Conservation (phyloP, 2,888 invertebrate genomes). For the Apodemia zela region DNA sequence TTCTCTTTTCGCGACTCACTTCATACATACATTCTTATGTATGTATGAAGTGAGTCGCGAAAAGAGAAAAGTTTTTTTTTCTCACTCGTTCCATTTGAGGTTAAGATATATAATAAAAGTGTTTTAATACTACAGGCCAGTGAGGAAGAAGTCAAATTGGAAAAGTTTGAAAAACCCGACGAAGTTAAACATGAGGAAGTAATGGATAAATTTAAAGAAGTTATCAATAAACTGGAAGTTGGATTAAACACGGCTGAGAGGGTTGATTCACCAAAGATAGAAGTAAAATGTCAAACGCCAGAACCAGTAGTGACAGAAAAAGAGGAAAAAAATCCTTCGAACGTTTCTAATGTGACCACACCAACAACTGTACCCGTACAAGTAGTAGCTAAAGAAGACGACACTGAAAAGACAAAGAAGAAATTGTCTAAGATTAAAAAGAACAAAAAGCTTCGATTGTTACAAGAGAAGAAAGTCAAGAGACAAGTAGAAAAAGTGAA, state of each 20-base stretch:
- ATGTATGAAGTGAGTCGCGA: too few relatives aligned
- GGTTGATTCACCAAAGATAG: slow-evolving; percentile 38
- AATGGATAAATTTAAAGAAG: slow-evolving; percentile 65
- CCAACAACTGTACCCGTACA: slow-evolving; percentile 19
- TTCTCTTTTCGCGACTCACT: too few relatives aligned
- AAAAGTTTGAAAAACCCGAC: slow-evolving; percentile 60
- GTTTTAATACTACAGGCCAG: slow-evolving; percentile 42
- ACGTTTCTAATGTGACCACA: slow-evolving; percentile 25
- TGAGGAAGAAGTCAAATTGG: slow-evolving; percentile 56
- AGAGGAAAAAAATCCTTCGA: slow-evolving; percentile 2
- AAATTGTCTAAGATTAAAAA: slow-evolving; percentile 51
- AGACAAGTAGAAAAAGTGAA: slow-evolving; percentile 61
- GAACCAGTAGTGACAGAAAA: slow-evolving; percentile 24
- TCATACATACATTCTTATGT: too few relatives aligned
- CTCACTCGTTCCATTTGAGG: too few relatives aligned
- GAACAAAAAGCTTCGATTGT: slow-evolving; percentile 47
- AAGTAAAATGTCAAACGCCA: slow-evolving; percentile 32
- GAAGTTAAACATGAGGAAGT: slow-evolving; percentile 54
- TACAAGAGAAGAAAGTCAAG: slow-evolving; percentile 58
- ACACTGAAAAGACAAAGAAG: slow-evolving; percentile 39
- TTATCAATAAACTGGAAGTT: slow-evolving; percentile 61
- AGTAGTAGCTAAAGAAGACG: slow-evolving; percentile 23
- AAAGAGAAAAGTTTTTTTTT: too few relatives aligned
- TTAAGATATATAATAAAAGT: slow-evolving; percentile 6
- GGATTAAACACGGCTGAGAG: slow-evolving; percentile 47